phyloP scores from a whole-genome alignment of 2,888 invertebrate genomes.

The Pheosia gnoma region DNA sequence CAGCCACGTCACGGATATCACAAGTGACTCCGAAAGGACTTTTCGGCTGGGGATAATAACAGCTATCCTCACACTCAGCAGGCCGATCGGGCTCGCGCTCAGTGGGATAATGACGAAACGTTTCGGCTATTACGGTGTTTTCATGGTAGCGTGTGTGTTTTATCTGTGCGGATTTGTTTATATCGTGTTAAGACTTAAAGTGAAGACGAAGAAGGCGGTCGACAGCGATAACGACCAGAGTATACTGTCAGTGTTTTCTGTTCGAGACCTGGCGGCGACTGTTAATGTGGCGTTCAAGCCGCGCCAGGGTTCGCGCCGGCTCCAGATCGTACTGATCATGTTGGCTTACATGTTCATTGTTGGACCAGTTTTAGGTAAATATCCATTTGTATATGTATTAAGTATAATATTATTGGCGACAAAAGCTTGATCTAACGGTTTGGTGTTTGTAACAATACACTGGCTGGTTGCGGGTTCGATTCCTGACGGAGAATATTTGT shows the following conservation, averaged over 20 bases:
- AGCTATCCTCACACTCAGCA: slow-evolving; percentile 77
- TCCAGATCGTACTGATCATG: slow-evolving; percentile 74
- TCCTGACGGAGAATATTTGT: too few relatives aligned
- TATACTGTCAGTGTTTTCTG: slow-evolving; percentile 63
- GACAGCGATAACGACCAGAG: slow-evolving; percentile 57
- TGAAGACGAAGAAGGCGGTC: slow-evolving; percentile 62
- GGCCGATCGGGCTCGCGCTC: slow-evolving; percentile 81
- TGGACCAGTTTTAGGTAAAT: slow-evolving; percentile 79
- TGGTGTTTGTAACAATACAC: too few relatives aligned
- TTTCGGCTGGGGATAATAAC: slow-evolving; percentile 85
- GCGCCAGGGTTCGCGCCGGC: slow-evolving; percentile 63
- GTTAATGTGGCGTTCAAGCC: slow-evolving; percentile 73
- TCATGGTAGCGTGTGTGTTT: slow-evolving; percentile 71
- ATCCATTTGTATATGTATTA: too few relatives aligned
- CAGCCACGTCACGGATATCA: slow-evolving; percentile 86
- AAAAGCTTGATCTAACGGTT: too few relatives aligned
- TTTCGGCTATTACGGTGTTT: slow-evolving; percentile 79
- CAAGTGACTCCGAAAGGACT: slow-evolving; percentile 84
- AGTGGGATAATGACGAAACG: slow-evolving; percentile 81
- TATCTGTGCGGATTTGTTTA: slow-evolving; percentile 75
- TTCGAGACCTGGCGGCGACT: slow-evolving; percentile 74
- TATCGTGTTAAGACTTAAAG: slow-evolving; percentile 70
- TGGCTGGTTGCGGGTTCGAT: too few relatives aligned
- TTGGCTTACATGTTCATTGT: slow-evolving; percentile 79
- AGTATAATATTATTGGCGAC: too few relatives aligned